Evolutionary conservation across 37 sponge, comb jelly and placozoan species (phyloP), one percentile per base, ranked within the genome.

Genomic region (Crambe crambe): DNA sequence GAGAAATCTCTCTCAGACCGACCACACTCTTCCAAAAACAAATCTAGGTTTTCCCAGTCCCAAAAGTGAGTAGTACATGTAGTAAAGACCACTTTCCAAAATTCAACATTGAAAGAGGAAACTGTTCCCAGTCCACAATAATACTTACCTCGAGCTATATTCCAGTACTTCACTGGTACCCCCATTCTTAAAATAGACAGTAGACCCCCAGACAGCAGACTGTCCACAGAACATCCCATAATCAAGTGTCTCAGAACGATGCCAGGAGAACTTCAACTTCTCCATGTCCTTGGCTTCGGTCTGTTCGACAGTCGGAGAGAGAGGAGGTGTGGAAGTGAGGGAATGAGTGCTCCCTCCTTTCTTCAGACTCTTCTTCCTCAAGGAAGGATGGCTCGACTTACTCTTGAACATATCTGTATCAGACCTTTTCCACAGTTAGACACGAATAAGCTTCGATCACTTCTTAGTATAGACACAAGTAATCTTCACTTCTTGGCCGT

Each of bases 201-300:
- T 31, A 9, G 25, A 31, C 31, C 35, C 66, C 66, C 34, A 65
- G 31, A 30, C 31, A 30, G 66, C 34, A 5, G 66, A 65, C 31
- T 65, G 66, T 9, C 66, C 66, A 30, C 66, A 65, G 35, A 65
- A 31, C 3, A 65, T 65, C 66, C 66, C 66, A 31, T 34, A 65
- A 29, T 65, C 31, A 18, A 65, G 10, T 9, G 2, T 31, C 66
- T 65, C 66, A 8, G 2, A 18, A 17, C 66, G 17, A 2, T 18
- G 12, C 66, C 66, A 65, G 66, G 17, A 17, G 3, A 65, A 34
- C 66, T 65, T 65, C 35, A 65, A 17, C 66, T 65, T 65, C 17
- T 25, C 61, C 23, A 26, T 58, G 21, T 58, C 59, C 20, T 3
- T 12, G 3, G 59, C n/a, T n/a, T n/a, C n/a, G n/a, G n/a, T n/a